phyloP scores from a whole-genome alignment of 2,113 vertebrate genomes.

The Lycaon pictus region DNA sequence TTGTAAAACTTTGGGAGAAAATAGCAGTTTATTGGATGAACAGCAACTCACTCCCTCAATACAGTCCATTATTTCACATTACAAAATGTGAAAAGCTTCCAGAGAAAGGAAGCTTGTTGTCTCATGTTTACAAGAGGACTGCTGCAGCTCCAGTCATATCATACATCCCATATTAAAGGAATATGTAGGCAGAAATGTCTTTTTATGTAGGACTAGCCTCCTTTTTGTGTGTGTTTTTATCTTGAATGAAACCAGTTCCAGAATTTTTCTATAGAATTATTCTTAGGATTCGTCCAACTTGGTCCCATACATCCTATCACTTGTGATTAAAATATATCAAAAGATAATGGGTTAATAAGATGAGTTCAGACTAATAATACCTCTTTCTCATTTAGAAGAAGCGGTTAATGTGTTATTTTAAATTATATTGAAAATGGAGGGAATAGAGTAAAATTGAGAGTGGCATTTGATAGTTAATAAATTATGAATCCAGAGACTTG shows the following conservation, averaged over 20 bases:
- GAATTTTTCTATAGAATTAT: not conserved
- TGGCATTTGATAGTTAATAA: not conserved
- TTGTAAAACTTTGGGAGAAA: not conserved
- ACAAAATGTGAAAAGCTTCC: not conserved
- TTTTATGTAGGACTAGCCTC: not conserved
- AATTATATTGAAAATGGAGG: not conserved
- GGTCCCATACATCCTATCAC: not conserved
- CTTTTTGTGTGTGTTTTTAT: not conserved
- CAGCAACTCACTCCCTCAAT: not conserved
- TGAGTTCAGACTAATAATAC: not conserved
- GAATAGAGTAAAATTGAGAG: not conserved
- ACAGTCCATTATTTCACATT: not conserved
- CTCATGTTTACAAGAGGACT: not conserved
- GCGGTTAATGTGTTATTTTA: slow-evolving; percentile 22
- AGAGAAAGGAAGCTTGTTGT: not conserved
- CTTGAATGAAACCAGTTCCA: not conserved
- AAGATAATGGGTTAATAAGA: not conserved
- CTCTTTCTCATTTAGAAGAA: not conserved
- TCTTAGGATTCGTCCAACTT: not conserved
- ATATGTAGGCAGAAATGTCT: not conserved
- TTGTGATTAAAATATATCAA: slow-evolving; percentile 13
- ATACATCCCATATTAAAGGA: not conserved
- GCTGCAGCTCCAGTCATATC: not conserved
- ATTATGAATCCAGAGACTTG: not conserved
- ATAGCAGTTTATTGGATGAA: not conserved